A percentile compares a stretch with the other conserved stretches of the same genome.
These are phyloP conservation scores for Hypanus sabinus DNA, from an alignment of 2,113 vertebrate genomes.

Conservation along the genomic window DNA sequence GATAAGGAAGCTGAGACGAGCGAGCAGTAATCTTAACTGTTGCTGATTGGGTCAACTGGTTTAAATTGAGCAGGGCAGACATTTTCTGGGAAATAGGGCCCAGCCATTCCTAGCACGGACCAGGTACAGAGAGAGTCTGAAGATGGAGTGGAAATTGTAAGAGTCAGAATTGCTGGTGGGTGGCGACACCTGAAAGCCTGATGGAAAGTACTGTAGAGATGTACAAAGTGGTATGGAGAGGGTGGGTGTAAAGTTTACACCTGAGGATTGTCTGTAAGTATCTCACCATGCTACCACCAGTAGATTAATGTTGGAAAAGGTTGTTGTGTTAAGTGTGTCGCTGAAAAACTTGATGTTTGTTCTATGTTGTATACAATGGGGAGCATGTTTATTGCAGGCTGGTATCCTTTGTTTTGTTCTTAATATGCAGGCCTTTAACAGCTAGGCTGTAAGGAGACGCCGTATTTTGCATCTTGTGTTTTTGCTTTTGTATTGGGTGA, in stretches of 20 bases:
- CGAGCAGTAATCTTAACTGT: neutral
- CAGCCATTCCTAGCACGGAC: no score
- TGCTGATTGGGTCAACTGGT: neutral
- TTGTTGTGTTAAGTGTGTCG: neutral
- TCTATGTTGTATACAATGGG: neutral
- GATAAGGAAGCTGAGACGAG: neutral
- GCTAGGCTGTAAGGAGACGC: neutral
- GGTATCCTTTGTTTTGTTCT: neutral
- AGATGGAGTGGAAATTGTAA: neutral
- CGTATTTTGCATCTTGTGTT: neutral
- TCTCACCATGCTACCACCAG: neutral
- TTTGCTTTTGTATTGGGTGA: neutral
- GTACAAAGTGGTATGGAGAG: neutral
- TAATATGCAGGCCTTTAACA: no score
- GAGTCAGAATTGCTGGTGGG: no score
- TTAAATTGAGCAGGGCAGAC: neutral
- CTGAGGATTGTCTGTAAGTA: neutral
- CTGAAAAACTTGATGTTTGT: neutral
- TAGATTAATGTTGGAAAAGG: neutral
- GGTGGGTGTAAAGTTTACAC: neutral
- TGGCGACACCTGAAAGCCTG: neutral
- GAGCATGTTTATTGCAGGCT: neutral
- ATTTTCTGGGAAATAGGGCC: neutral
- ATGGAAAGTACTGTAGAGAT: neutral
- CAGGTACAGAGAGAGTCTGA: neutral